phyloP scores from a whole-genome alignment of 2,113 vertebrate genomes.

The Melospiza georgiana region DNA sequence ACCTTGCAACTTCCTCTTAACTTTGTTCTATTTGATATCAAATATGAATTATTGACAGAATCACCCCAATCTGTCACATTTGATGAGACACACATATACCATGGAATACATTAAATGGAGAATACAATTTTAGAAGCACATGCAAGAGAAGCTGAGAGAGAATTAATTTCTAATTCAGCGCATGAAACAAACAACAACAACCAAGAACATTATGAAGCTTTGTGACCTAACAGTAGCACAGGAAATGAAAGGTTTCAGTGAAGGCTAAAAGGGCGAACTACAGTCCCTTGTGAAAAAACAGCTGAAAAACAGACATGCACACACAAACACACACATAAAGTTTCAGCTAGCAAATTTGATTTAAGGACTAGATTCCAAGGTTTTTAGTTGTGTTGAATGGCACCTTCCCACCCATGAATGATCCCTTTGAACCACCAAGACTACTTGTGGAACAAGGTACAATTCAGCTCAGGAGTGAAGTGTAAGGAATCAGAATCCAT shows the following conservation, averaged over 20 bases:
- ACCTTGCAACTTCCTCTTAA: constrained; percentile 33
- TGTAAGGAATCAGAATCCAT: neutral
- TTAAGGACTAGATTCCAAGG: neutral
- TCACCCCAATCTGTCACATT: constrained; percentile 57
- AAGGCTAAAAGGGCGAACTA: neutral
- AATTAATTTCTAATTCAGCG: constrained; percentile 36
- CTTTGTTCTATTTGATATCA: constrained; percentile 26
- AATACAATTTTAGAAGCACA: constrained; percentile 27
- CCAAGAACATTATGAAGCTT: neutral
- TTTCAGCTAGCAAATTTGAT: neutral
- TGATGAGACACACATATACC: constrained; percentile 10
- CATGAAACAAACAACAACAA: constrained; percentile 10
- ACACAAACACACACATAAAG: neutral
- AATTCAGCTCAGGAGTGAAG: neutral
- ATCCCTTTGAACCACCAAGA: neutral
- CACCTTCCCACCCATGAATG: neutral
- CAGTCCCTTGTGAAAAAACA: neutral
- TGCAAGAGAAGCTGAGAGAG: neutral
- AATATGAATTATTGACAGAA: constrained; percentile 62
- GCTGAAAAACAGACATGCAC: neutral
- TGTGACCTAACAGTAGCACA: neutral
- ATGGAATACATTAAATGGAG: constrained; percentile 24
- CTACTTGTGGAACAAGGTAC: constrained; percentile 8
- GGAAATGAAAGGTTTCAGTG: neutral
- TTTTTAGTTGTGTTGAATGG: neutral